Evolutionary conservation across 2,797 vertebrate genomes (phyloP), one percentile per base, ranked within the genome.

Genomic region (Gouania willdenowi): DNA sequence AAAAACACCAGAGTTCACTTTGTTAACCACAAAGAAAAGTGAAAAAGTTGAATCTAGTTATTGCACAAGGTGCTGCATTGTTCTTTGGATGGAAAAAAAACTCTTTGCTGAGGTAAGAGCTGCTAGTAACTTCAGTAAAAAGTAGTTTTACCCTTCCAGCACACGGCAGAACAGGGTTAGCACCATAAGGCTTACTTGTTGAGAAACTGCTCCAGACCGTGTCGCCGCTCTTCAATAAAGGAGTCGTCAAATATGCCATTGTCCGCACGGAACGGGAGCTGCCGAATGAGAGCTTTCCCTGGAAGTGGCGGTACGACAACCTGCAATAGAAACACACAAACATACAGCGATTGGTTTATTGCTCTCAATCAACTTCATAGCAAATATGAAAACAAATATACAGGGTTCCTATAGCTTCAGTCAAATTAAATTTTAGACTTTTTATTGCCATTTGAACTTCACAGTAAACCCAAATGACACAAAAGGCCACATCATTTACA

Each of bases 291-390:
- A 50, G 97, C 97, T 86, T 99, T 99, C 31, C 97, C 97, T 13
- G 97, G 97, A 47, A 99, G 89, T 15, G 96, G 92, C 3, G 97
- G 97, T 41, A 99, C 97, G n/a, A 99, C 97, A 73, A 99, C 94
- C 97, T 99, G 68, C 23, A 42, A 46, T 5, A 45, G n/a, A 33
- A 34, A 30, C 33, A 16, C 6, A 12, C 8, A n/a, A n/a, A n/a
- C n/a, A n/a, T n/a, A n/a, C n/a, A n/a, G n/a, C n/a, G n/a, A n/a
- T n/a, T n/a, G n/a, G n/a, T n/a, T n/a, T n/a, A n/a, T n/a, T n/a
- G n/a, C n/a, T n/a, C n/a, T n/a, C n/a, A n/a, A n/a, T n/a, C n/a
- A n/a, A n/a, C n/a, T n/a, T n/a, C n/a, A n/a, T n/a, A n/a, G n/a
- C n/a, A n/a, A n/a, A n/a, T n/a, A 8, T 26, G 35, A 24, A n/a